Evolutionary conservation across 2,888 invertebrate genomes (phyloP).

Genomic region (Lapara coniferarum): DNA sequence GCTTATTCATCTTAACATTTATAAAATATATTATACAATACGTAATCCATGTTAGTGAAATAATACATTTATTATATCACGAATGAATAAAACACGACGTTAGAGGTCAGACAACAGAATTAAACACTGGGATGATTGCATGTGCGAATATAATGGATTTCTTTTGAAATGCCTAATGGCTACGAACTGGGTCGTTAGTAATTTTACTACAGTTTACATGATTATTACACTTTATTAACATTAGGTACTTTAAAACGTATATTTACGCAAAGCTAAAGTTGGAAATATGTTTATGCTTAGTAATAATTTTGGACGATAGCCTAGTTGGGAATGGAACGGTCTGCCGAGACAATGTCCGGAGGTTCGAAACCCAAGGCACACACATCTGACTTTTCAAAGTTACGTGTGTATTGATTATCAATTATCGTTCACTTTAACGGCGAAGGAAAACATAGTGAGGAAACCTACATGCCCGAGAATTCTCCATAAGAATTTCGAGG

Average conservation of each 20-base stretch:
- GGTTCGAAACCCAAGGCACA: no score
- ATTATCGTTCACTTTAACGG: no score
- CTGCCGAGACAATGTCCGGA: no score
- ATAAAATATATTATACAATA: conserved; percentile 19
- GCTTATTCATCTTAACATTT: neutral
- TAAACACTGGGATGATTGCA: conserved; percentile 30
- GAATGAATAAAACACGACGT: conserved; percentile 19
- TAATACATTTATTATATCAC: conserved; percentile 28
- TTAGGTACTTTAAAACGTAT: neutral
- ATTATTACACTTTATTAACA: neutral
- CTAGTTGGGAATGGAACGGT: no score
- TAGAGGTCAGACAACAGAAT: conserved; percentile 29
- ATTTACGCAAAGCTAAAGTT: neutral
- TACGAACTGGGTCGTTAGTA: conserved; percentile 30
- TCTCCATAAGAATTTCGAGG: no score
- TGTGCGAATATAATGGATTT: conserved; percentile 29
- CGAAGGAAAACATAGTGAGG: no score
- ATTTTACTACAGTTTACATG: conserved; percentile 1
- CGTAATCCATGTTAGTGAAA: conserved; percentile 15
- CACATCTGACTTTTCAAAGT: no score
- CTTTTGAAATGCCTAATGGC: conserved; percentile 36
- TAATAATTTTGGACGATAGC: no score
- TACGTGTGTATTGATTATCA: no score
- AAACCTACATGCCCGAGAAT: no score
- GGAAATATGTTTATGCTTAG: neutral